These are phyloP conservation scores for Chloebia gouldiae DNA, from an alignment of 2,113 vertebrate species.

Conservation along the genomic window DNA sequence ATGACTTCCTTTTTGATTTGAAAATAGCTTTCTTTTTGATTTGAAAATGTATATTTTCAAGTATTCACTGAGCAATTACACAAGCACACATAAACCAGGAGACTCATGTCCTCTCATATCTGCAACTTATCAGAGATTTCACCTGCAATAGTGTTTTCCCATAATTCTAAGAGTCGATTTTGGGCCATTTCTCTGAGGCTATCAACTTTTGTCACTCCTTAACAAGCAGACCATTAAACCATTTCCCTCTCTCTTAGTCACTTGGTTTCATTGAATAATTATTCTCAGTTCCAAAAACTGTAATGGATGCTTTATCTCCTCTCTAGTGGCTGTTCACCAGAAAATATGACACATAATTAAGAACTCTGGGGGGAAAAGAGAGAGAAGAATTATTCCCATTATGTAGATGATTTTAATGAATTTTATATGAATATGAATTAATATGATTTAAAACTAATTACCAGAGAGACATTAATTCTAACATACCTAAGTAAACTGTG, in stretches of 20 bases:
- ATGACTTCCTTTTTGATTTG: neutral
- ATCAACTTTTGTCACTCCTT: neutral
- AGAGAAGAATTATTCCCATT: neutral
- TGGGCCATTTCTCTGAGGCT: neutral
- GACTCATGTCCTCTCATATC: neutral
- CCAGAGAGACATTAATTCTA: neutral
- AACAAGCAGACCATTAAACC: conserved; percentile 10
- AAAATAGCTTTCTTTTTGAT: neutral
- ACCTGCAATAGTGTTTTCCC: neutral
- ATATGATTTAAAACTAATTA: conserved; percentile 25
- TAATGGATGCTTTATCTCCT: conserved; percentile 32
- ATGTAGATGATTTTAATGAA: neutral
- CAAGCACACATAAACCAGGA: neutral
- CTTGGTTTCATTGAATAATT: neutral
- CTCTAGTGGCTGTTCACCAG: conserved; percentile 9
- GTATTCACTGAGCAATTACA: neutral
- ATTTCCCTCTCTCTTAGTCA: neutral
- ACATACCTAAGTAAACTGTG: neutral
- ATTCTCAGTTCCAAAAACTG: conserved; percentile 14
- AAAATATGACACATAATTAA: conserved; percentile 48
- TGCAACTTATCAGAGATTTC: neutral
- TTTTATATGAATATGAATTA: conserved; percentile 20
- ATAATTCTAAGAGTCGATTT: neutral
- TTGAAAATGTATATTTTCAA: neutral
- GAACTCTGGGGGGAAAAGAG: neutral